A percentile compares a stretch with the other conserved stretches of the same genome.
Conservation (phyloP, 30 jellyfish, hydroid and myxozoan genomes). For the Nemopilema nomurai region DNA sequence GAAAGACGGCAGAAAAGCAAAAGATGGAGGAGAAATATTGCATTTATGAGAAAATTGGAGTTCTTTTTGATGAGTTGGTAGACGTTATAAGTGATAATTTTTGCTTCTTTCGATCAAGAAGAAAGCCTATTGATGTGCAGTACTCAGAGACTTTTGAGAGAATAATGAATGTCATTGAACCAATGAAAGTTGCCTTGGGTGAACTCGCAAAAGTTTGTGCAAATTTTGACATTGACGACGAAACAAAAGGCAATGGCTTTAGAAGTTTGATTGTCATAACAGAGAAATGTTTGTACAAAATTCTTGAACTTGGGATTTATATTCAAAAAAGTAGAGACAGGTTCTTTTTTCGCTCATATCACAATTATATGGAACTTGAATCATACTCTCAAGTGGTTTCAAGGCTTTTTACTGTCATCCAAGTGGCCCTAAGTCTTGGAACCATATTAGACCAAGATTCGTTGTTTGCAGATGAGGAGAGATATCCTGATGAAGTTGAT, state of each 20-base stretch:
- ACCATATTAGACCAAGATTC: conserved; percentile 65
- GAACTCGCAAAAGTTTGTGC: conserved; percentile 69
- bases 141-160: conserved; percentile 66
- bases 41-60: conserved; percentile 33
- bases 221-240: conserved; percentile 30
- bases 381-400: conserved; percentile 78
- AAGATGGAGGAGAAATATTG: conserved; percentile 53
- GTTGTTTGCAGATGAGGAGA: conserved; percentile 77
- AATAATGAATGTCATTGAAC: conserved; percentile 78
- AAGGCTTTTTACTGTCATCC: conserved; percentile 79
- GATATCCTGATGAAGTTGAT: conserved; percentile 64
- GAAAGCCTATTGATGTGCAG: conserved; percentile 57
- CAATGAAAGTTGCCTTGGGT: conserved; percentile 72
- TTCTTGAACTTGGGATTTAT: conserved; percentile 62
- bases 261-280: conserved; percentile 80
- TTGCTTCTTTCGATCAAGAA: conserved; percentile 45
- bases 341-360: conserved; percentile 88
- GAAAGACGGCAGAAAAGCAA: background rate
- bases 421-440: conserved; percentile 74
- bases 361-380: conserved; percentile 84
- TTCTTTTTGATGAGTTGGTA: conserved; percentile 54
- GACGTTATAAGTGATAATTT: conserved; percentile 52
- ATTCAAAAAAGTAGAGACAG: conserved; percentile 71
- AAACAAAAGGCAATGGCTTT: conserved; percentile 84
- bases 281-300: conserved; percentile 68